Evolutionary conservation across 1,140 invertebrate genomes (phyloP), one percentile per base, ranked within the genome.

Genomic region (Ostrea denselamellosa): DNA sequence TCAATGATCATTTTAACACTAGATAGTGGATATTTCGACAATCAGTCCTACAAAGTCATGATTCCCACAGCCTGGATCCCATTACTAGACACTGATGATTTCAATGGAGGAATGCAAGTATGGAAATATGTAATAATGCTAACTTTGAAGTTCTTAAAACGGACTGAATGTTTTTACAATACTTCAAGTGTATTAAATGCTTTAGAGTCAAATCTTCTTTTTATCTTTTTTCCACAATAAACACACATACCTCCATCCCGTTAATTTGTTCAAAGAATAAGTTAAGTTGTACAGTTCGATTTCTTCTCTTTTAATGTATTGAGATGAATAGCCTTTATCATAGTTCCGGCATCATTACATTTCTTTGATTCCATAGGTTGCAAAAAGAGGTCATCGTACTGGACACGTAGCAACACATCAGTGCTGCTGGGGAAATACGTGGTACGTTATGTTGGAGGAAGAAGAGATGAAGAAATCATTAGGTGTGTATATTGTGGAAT

Each of bases 51-150:
- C 88, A 90, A 91, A 17, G 90, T 92, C 4, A 62, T 93, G 12
- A 89, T 92, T 54, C 89, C 93, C 2, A 92, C 93, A 19, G 94
- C 93, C 10, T 94, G 94, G 94, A 92, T 94, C 85, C 94, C 94
- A 8, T 68, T 94, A 53, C 83, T 94, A 2, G 93, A 94, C 89
- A 92, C 94, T 8, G 93, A 91, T 84, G 87, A 90, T 28, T 86
- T 89, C 0, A 94, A 94, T 88, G 94, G 94, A 34, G 94, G 94
- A 68, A 92, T 94, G 91, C 91, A 94, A 90, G 93, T 94, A 87
- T 53, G 22, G 10, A 19, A 19, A 62, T 12, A 3, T 19, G 5
- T 58, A 17, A 58, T 17, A 62, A 62, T 19, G n/a, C 9, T 62
- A 14, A 17, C 12, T 17, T 9, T 7, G n/a, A n/a, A 62, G 14